Base-by-base conservation (phyloP, 2,113 vertebrate genomes). In the Oreocharis arfaki region DNA sequence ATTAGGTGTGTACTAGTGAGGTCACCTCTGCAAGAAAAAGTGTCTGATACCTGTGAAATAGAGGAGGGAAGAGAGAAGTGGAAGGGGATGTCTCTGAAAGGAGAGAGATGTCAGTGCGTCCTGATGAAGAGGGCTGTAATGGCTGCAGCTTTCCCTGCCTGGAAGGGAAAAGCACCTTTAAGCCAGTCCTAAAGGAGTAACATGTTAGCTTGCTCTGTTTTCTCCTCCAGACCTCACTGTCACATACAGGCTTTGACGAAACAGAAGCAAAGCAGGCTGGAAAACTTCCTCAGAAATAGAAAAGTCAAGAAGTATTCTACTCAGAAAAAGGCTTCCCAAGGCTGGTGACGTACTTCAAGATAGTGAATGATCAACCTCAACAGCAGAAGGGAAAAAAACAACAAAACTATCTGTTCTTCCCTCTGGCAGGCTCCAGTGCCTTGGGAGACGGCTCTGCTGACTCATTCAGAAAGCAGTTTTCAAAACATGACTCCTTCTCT, bases 401-500 rank as follows among this genome's bases (percentile, higher is more conserved):
- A 24, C 67, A 53, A 82, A 88, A 86, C 64, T 93, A 39, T 93
- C 84, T 95, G 67, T 63, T 96, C 52, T 88, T 91, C 63, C 75
- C 76, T 93, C 92, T 88, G 68, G 85, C 87, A 88, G 90, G 59
- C 68, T 91, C 84, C 71, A 44, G 90, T 2, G 59, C 85, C 90
- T 85, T 85, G 91, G 90, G 90, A 94, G 67, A 90, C 2, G 6
- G 33, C 79, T 94, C 75, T 91, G 85, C 90, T 96, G 94, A 94
- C 91, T 97, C 93, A 93, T 77, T 74, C 70, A 47, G 91, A 95
- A 83, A 71, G 64, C 83, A 65, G 55, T 88, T 96, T 95, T 88
- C 94, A 85, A 94, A 96, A 70, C 59, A 69, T 7, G 17, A 63
- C 47, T 90, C 67, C 59, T 82, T 53, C 2, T 6, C 71, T 85